Conservation (phyloP, 2,113 vertebrate genomes). For the Coptodon bakossiorum region DNA sequence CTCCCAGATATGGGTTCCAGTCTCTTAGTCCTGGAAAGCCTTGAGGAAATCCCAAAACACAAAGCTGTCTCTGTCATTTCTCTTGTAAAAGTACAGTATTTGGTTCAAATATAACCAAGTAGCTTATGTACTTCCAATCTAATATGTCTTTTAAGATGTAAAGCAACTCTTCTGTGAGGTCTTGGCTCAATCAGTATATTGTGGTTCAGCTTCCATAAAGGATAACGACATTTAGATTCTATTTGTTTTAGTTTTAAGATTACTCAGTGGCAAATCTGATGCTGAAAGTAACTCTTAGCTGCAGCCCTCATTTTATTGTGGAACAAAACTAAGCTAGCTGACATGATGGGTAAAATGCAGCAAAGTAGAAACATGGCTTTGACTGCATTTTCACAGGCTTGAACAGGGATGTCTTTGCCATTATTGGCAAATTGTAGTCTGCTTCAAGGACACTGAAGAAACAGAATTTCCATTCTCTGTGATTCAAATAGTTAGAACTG, state of each 20-base stretch:
- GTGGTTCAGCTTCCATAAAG: background rate
- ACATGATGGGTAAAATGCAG: background rate
- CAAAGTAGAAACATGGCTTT: background rate
- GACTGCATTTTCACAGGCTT: background rate
- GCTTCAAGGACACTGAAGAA: background rate
- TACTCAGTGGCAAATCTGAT: rapidly evolving
- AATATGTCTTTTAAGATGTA: background rate
- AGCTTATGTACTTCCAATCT: background rate
- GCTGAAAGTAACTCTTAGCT: background rate
- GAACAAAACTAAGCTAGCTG: background rate
- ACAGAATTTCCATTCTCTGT: background rate
- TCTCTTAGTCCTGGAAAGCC: background rate
- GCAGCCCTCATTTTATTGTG: background rate
- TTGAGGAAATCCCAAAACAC: background rate
- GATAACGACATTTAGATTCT: background rate
- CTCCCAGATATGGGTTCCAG: background rate
- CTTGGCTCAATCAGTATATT: background rate
- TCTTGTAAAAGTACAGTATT: background rate
- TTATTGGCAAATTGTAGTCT: background rate
- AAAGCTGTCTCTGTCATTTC: background rate
- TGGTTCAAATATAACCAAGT: background rate
- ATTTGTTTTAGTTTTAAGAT: background rate
- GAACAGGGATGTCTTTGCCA: background rate
- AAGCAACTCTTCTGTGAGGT: background rate
- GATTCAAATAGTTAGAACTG: slow-evolving; percentile 20